Conservation (phyloP, 2,113 vertebrate genomes). For the Hemichromis elongatus region DNA sequence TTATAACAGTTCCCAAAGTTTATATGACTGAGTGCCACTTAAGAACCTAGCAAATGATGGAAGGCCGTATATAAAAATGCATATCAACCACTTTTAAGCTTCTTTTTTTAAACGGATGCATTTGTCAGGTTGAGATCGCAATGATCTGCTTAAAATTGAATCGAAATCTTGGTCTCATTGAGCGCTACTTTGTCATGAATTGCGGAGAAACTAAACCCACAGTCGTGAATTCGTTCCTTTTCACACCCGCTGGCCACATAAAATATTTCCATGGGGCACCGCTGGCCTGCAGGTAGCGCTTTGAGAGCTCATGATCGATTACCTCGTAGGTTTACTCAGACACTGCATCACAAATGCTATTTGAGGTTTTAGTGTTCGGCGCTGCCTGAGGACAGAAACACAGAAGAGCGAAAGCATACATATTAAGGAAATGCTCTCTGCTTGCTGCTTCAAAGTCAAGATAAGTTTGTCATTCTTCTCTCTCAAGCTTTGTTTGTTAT, state of each 20-base stretch:
- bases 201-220: not conserved
- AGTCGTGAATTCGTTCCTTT: not conserved
- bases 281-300: not conserved
- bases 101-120: not conserved
- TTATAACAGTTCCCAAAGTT: not conserved
- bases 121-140: not conserved
- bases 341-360: not conserved
- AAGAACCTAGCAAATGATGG: not conserved
- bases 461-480: not conserved
- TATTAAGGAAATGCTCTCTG: not conserved
- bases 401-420: not conserved
- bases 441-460: not conserved
- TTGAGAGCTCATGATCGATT: not conserved
- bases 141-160: not conserved
- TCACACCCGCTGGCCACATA: not conserved
- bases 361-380: not conserved
- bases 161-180: not conserved
- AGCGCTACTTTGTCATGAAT: not conserved
- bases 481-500: not conserved
- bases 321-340: not conserved
- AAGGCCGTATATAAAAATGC: not conserved
- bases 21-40: not conserved
- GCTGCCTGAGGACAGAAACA: not conserved
- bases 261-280: not conserved
- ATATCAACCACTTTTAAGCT: not conserved